Base-by-base conservation (phyloP, 2,113 vertebrate genomes). In the Dromaius novaehollandiae region DNA sequence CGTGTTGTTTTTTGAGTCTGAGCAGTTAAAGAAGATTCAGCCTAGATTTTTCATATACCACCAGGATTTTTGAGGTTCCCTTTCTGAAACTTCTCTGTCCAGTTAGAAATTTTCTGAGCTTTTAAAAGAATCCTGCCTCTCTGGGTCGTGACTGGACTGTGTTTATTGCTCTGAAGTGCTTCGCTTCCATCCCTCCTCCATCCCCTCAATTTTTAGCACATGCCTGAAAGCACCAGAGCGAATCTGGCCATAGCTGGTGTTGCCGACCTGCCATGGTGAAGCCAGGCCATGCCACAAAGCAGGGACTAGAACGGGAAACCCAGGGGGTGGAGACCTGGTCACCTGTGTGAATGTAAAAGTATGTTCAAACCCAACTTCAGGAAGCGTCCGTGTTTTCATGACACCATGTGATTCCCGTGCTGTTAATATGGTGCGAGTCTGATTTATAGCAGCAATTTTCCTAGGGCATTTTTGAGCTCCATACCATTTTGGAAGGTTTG, bases 371-470 rank as follows among this genome's bases (percentile, higher is more conserved):
- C 26, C 11, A 65, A 0, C 63, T 77, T 14, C 30, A 17, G 48
- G 36, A 50, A 16, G 12, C 8, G 40, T 56, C 30, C 55, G 17
- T 46, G 22, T 88, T 91, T 91, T 86, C 60, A 14, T 86, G 93
- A 12, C 55, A 14, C 19, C 44, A 15, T 48, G 11, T 83, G 83
- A 88, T 93, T 88, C 79, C 46, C 28, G 11, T 2, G 5, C 89
- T 78, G 71, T 85, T 95, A 89, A 83, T 78, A 8, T 18, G 79
- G 6, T n/a, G 19, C 20, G 63, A 82, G 36, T 18, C 84, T 95
- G 95, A 97, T 95, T 86, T 91, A 96, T 89, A 81, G 82, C 66
- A 78, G 91, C 87, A 95, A 88, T 96, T 91, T 95, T 88, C 71
- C 51, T 36, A 19, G 82, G 84, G 79, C 17, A 30, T 86, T 89